Conservation (phyloP, 2,888 invertebrate species). For the Calameuta filiformis region DNA sequence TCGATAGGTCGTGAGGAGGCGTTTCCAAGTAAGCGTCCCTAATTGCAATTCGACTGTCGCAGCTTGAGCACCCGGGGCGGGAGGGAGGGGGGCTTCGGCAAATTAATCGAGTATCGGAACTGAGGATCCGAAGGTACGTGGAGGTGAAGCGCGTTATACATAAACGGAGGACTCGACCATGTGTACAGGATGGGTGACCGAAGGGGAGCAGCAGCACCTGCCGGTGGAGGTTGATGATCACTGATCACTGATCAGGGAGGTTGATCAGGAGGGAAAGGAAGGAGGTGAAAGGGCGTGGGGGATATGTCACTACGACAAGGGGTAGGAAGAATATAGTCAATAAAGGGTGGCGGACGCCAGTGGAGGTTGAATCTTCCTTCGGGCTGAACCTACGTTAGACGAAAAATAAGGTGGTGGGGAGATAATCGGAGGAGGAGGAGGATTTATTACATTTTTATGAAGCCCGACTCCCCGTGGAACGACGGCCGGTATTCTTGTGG, state of each 20-base stretch:
- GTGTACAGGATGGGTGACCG: background rate
- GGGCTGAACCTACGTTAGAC: no score
- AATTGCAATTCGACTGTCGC: slow-evolving; percentile 17
- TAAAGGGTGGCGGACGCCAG: no score
- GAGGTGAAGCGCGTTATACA: slow-evolving; percentile 1
- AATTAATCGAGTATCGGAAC: slow-evolving; percentile 22
- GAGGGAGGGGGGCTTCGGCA: background rate
- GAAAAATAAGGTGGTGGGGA: no score
- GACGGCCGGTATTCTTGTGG: slow-evolving; percentile 32
- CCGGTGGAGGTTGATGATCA: background rate
- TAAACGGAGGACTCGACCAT: background rate
- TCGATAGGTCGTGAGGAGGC: no score
- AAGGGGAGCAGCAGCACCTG: background rate
- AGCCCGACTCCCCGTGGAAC: slow-evolving; percentile 36
- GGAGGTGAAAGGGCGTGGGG: no score
- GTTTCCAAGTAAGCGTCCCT: slow-evolving; percentile 1
- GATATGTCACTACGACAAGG: no score
- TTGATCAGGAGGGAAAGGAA: no score
- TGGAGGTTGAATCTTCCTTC: no score
- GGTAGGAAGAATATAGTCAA: no score
- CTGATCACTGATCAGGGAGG: no score
- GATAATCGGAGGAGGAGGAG: slow-evolving; percentile 23
- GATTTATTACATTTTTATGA: slow-evolving; percentile 51
- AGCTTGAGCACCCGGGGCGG: background rate
- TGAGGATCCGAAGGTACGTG: background rate